These are phyloP conservation scores for Lanius ludovicianus DNA, from an alignment of 2,113 vertebrate genomes.

Conservation along the genomic window DNA sequence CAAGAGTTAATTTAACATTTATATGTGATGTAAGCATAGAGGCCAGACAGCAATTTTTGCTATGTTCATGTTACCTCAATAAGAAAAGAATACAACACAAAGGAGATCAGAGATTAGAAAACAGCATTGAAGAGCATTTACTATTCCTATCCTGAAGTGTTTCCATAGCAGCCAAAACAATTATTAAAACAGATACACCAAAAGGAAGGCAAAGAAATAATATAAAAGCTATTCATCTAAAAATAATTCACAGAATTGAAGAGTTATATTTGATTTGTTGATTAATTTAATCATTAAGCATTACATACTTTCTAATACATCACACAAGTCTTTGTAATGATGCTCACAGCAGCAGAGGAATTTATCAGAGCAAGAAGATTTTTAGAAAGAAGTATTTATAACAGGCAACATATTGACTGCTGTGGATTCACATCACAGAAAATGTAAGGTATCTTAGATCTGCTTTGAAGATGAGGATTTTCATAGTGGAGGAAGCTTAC, in stretches of 20 bases:
- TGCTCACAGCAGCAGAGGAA: background rate
- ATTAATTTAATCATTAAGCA: background rate
- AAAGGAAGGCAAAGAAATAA: slow-evolving; percentile 13
- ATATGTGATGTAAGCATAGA: background rate
- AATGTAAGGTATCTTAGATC: background rate
- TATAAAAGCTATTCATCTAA: background rate
- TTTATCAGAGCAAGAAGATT: background rate
- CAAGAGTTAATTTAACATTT: background rate
- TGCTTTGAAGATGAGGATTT: background rate
- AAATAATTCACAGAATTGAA: background rate
- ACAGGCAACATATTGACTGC: background rate
- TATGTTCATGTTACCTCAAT: background rate
- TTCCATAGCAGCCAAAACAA: slow-evolving; percentile 63
- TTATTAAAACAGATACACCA: slow-evolving; percentile 35
- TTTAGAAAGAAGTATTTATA: background rate
- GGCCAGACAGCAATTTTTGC: background rate
- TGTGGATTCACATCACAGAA: background rate
- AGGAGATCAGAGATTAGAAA: background rate
- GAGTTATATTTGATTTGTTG: background rate
- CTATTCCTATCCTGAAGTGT: slow-evolving; percentile 40
- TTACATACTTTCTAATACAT: background rate
- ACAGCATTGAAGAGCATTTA: background rate
- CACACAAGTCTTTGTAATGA: background rate
- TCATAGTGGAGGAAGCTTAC: background rate
- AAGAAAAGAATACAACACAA: background rate